These are phyloP conservation scores for Zaprionus camerounensis DNA, from an alignment of 1,140 invertebrate species.

Conservation along the genomic window DNA sequence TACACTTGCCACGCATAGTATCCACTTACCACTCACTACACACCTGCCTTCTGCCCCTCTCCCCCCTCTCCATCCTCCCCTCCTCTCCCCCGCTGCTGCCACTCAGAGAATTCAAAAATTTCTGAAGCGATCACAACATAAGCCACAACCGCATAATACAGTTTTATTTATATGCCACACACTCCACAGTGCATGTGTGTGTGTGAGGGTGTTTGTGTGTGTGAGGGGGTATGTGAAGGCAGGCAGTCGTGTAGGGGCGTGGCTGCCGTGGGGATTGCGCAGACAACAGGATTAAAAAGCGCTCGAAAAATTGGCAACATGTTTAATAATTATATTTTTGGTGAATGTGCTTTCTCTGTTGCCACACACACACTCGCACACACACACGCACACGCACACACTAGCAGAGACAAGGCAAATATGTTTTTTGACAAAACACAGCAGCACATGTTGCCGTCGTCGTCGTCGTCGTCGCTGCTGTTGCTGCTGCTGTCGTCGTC, in stretches of 20 bases:
- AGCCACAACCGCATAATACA: constrained; percentile 78
- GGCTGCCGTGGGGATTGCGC: constrained; percentile 33
- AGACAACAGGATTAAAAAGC: constrained; percentile 82
- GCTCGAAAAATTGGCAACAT: constrained; percentile 82
- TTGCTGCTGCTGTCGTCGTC: constrained; percentile 3
- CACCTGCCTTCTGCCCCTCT: neutral
- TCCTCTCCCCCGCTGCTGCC: neutral
- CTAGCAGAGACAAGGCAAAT: constrained; percentile 69
- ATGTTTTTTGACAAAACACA: constrained; percentile 82
- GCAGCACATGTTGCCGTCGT: constrained; percentile 71
- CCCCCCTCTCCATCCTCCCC: neutral
- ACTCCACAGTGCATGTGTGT: neutral
- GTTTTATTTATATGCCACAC: constrained; percentile 72
- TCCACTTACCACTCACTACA: neutral
- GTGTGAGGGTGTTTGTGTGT: constrained; percentile 1
- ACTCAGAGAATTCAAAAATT: constrained; percentile 44
- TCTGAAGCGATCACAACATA: constrained; percentile 69
- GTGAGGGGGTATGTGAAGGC: neutral
- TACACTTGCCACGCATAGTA: constrained; percentile 19
- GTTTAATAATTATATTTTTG: constrained; percentile 83
- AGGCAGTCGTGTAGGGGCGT: constrained; percentile 2
- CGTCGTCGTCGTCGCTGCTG: constrained; percentile 17
- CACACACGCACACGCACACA: constrained; percentile 23
- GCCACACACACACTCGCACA: constrained; percentile 22
- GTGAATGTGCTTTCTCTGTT: constrained; percentile 71